Conservation (phyloP, 2,113 vertebrate genomes). For the Melanerpes formicivorus region DNA sequence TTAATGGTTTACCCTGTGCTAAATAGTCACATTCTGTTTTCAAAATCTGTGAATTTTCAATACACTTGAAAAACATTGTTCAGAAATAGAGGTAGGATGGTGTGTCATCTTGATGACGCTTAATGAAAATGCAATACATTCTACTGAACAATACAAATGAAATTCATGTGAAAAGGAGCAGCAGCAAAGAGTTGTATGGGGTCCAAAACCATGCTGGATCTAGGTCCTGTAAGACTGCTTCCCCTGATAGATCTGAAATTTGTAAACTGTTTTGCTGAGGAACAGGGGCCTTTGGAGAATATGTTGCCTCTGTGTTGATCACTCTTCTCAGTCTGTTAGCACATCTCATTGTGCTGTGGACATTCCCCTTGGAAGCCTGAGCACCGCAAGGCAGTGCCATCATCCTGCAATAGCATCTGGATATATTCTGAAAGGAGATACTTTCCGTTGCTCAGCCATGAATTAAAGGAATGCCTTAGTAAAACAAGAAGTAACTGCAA, state of each 20-base stretch:
- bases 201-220: neutral
- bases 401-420: neutral
- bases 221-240: neutral
- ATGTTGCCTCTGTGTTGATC: neutral
- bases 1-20: neutral
- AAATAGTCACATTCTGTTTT: constrained; percentile 14
- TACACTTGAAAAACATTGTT: neutral
- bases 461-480: neutral
- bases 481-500: fast-evolving
- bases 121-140: neutral
- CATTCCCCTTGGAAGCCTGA: neutral
- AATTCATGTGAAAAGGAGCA: neutral
- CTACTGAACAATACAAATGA: neutral
- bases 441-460: neutral
- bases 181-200: neutral
- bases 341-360: neutral
- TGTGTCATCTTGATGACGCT: neutral
- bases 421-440: neutral
- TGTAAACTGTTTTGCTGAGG: neutral
- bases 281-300: neutral
- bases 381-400: neutral
- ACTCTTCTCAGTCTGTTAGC: neutral
- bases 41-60: constrained; percentile 3
- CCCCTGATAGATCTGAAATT: neutral
- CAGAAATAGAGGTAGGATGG: neutral